Base-by-base conservation (phyloP, 2,797 vertebrate species). In the Dallia pectoralis region DNA sequence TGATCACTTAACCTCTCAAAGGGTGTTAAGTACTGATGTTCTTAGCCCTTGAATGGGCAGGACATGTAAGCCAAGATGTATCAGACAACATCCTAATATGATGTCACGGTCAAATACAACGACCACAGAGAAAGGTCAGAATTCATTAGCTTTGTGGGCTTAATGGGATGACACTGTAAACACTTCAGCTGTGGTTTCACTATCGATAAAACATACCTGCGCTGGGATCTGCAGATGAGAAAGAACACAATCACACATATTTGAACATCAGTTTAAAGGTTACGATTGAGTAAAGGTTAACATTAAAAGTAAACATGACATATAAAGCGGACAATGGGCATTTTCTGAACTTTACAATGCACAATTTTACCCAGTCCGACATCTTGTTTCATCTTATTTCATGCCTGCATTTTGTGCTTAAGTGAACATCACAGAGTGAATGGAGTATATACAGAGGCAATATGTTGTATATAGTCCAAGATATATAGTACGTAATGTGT, bases 211-310 rank as follows among this genome's bases (percentile, higher is more conserved):
- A 49, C 87, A 66, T 91, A 93, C 91, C 91, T 93, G 88, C 15
- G 87, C 83, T 0, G 86, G 85, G 79, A 92, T 91, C 92, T 93
- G 90, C 81, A 49, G 67, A 77, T 76, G 73, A 73, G 64, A 44
- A 78, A 67, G 80, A 77, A 70, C 33, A 87, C 40, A 84, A 61
- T 72, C 80, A n/a, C 40, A 86, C 67, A 87, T 70, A 77, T 69
- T 33, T 27, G 22, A 33, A 67, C 4, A 22, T 59, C 61, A 70
- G 65, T 70, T 70, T 3, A 18, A 25, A 70, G 5, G 32, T 44
- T 7, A 36, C 4, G 19, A 14, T 30, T 69, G 62, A 73, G 1
- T 14, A 68, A 75, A 9, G 12, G 33, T 68, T 74, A 15, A 36
- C 19, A 11, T 22, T 32, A 56, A 59, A 33, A 53, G 69, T 15